Percentiles rank a stretch among this genome's conserved stretches.
Conservation (phyloP, 64 coral and sea anemone genomes). For the Stylophora pistillata region DNA sequence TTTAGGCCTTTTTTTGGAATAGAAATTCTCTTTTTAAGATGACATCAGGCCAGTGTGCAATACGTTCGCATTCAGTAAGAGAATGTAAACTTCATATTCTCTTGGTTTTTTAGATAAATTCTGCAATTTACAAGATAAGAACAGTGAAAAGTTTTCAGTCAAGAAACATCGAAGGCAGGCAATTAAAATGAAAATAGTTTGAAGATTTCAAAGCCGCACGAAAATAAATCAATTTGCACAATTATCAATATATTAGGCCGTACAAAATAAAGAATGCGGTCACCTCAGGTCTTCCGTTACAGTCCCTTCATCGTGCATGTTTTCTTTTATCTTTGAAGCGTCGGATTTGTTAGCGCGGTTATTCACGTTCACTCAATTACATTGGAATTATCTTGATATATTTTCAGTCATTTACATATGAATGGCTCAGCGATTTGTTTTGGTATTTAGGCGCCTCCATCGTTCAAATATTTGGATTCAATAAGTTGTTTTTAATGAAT, state of each 20-base stretch:
- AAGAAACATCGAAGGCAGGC: background rate
- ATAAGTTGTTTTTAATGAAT: slow-evolving; percentile 1
- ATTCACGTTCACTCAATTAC: slow-evolving; percentile 7
- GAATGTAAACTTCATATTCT: too few relatives aligned
- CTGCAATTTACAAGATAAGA: background rate
- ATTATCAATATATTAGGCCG: background rate
- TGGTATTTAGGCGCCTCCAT: background rate
- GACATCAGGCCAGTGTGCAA: background rate
- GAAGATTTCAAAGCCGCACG: background rate
- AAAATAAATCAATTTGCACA: slow-evolving; percentile 2
- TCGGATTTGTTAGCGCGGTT: background rate
- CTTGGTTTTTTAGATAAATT: background rate
- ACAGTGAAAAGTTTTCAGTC: background rate
- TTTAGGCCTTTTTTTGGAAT: background rate
- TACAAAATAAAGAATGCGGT: background rate
- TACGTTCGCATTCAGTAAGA: too few relatives aligned
- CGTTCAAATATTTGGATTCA: background rate
- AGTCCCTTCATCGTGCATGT: background rate
- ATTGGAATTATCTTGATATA: background rate
- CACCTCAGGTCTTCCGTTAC: slow-evolving; percentile 15
- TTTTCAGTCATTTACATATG: background rate
- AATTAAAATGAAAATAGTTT: background rate
- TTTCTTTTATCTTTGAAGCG: background rate
- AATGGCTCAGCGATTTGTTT: slow-evolving; percentile 4
- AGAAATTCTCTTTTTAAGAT: background rate